Percentiles rank a stretch among this genome's conserved stretches.
These are phyloP conservation scores for Lithophane ornitopus DNA, from an alignment of 2,888 invertebrate species.

Conservation along the genomic window DNA sequence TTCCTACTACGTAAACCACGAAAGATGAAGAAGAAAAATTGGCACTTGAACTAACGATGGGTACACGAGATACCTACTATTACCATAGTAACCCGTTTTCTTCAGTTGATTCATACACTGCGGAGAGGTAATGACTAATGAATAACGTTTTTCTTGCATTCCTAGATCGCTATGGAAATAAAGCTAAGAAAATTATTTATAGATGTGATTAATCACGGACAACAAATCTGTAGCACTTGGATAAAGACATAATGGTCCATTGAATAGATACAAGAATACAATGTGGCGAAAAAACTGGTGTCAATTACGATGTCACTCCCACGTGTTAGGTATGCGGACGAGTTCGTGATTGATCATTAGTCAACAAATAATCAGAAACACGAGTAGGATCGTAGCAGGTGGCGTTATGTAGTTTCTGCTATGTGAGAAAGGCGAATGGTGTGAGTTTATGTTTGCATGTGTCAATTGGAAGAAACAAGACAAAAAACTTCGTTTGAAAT, in stretches of 20 bases:
- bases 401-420: too few relatives aligned
- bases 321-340: conserved; percentile 5
- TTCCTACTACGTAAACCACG: too few relatives aligned
- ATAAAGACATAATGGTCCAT: background rate
- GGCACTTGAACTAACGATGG: conserved; percentile 24
- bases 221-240: conserved; percentile 26
- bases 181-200: conserved; percentile 37
- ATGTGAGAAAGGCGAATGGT: background rate
- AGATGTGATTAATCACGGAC: conserved; percentile 46
- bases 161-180: conserved; percentile 41
- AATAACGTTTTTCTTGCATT: conserved; percentile 50
- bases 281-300: conserved; percentile 29
- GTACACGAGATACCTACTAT: conserved; percentile 4
- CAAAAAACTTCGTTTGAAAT: too few relatives aligned
- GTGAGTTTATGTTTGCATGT: background rate
- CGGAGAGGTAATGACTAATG: conserved; percentile 36
- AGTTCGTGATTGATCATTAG: background rate
- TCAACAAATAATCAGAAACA: conserved; percentile 2
- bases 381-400: too few relatives aligned
- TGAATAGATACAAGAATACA: conserved; percentile 23
- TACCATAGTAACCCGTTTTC: conserved; percentile 38
- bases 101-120: conserved; percentile 42
- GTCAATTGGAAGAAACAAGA: background rate
- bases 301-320: conserved; percentile 36
- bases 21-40: conserved; percentile 27